Evolutionary conservation across 2,888 invertebrate genomes (phyloP).

Genomic region (Thymelicus sylvestris): DNA sequence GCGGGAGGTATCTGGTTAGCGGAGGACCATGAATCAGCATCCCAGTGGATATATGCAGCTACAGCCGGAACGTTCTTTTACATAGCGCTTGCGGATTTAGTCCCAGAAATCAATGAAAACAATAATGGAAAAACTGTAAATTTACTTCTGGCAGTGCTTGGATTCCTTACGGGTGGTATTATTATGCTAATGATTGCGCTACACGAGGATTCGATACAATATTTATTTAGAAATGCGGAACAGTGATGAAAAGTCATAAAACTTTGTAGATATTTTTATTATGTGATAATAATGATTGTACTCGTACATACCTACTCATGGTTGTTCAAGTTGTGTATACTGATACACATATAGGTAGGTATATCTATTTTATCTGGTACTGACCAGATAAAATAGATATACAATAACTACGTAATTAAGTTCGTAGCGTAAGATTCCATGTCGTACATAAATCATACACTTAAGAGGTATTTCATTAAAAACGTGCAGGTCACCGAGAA

Average conservation of each 20-base stretch:
- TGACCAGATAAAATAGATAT: slow-evolving; percentile 45
- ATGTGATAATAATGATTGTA: slow-evolving; percentile 52
- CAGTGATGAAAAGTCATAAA: slow-evolving; percentile 55
- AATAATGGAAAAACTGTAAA: slow-evolving; percentile 80
- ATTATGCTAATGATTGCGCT: slow-evolving; percentile 91
- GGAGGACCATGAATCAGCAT: slow-evolving; percentile 88
- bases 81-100: slow-evolving; percentile 91
- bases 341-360: too few relatives aligned
- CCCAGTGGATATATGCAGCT: slow-evolving; percentile 91
- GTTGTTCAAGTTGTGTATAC: slow-evolving; percentile 57
- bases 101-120: slow-evolving; percentile 86
- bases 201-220: slow-evolving; percentile 86
- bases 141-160: slow-evolving; percentile 86
- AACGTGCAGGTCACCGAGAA: slow-evolving; percentile 10
- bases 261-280: slow-evolving; percentile 40
- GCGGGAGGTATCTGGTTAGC: slow-evolving; percentile 88
- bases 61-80: slow-evolving; percentile 93
- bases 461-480: neutral
- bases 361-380: too few relatives aligned
- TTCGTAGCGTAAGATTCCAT: neutral
- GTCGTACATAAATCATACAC: neutral
- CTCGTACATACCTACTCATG: slow-evolving; percentile 52
- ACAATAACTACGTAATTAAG: neutral
- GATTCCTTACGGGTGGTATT: slow-evolving; percentile 87
- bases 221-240: slow-evolving; percentile 76